Conservation (phyloP, 2,888 invertebrate species). For the Sepiola atlantica region DNA sequence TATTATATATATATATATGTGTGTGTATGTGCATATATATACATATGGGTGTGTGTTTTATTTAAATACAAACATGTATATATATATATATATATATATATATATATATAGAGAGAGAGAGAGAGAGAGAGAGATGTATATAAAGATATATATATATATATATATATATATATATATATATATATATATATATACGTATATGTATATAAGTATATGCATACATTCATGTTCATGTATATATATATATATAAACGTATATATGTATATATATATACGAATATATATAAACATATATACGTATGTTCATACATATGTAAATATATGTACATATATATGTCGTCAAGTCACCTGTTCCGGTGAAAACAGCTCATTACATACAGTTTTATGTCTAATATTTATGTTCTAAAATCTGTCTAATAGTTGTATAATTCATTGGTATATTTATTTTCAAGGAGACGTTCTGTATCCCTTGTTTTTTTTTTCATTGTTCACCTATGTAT, state of each 20-base stretch:
- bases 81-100: neutral
- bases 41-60: neutral
- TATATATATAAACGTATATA: neutral
- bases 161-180: neutral
- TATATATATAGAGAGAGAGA: no score
- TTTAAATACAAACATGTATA: neutral
- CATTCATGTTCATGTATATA: neutral
- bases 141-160: neutral
- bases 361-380: no score
- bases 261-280: neutral
- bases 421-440: no score
- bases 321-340: neutral
- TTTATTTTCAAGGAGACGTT: no score
- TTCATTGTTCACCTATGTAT: no score
- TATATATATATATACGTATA: no score
- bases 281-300: neutral
- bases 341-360: no score
- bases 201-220: no score
- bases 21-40: neutral
- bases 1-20: neutral
- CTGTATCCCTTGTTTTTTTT: no score
- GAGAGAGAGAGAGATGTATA: no score
- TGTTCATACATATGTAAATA: neutral
- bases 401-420: no score
- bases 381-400: no score